phyloP scores from a whole-genome alignment of 2,888 invertebrate species.

The Liposcelis brunnea region DNA sequence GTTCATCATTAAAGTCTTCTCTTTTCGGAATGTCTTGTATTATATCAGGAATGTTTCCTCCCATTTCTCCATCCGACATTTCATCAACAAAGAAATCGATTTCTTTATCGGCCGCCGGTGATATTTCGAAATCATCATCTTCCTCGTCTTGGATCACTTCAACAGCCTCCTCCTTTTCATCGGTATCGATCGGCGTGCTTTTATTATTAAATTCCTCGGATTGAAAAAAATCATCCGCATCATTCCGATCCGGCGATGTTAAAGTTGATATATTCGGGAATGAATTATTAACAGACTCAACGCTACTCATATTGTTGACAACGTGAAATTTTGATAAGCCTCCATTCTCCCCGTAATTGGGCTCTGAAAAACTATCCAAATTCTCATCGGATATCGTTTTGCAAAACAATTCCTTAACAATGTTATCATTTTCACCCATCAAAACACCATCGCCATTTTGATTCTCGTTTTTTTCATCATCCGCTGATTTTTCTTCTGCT shows the following conservation, averaged over 20 bases:
- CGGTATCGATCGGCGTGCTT: no score
- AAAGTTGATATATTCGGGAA: slow-evolving; percentile 1
- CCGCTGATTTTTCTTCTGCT: slow-evolving; percentile 11
- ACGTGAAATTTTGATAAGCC: neutral
- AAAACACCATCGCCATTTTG: neutral
- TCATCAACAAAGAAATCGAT: no score
- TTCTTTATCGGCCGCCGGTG: no score
- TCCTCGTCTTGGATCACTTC: no score
- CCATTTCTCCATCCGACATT: no score
- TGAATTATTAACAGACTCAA: slow-evolving; percentile 6
- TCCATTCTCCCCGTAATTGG: neutral
- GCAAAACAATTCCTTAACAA: neutral
- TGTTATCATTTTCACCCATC: slow-evolving; percentile 6
- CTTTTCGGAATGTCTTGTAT: no score
- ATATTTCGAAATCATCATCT: no score
- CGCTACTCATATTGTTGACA: neutral
- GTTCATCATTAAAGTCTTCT: no score
- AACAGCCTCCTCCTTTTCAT: no score
- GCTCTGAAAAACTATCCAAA: slow-evolving; percentile 1
- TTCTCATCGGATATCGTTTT: slow-evolving; percentile 8
- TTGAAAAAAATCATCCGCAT: neutral
- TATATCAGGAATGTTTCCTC: no score
- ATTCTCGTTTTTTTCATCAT: slow-evolving; percentile 8
- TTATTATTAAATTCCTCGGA: no score
- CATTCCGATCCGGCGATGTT: neutral